A percentile compares a stretch with the other conserved stretches of the same genome.
Evolutionary conservation across 2,113 vertebrate genomes (phyloP).

Genomic region (Amazona vittata): DNA sequence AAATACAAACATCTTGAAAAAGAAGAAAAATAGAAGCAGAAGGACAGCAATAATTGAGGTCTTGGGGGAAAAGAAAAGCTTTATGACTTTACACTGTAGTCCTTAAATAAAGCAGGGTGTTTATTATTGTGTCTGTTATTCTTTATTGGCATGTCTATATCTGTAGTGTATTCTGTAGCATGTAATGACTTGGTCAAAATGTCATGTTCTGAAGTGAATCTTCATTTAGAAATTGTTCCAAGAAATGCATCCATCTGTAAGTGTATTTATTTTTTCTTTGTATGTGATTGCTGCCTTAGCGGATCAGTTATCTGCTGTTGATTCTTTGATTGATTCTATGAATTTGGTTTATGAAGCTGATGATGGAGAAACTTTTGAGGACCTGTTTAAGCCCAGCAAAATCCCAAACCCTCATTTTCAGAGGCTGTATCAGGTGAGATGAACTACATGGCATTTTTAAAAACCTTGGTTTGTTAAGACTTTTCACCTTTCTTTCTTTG

Average conservation of each 20-base stretch:
- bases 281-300: constrained; percentile 68
- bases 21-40: background rate
- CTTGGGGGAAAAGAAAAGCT: background rate
- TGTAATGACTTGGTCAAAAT: background rate
- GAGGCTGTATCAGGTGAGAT: constrained; percentile 91
- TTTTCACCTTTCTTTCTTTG: background rate
- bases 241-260: background rate
- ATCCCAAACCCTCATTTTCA: constrained; percentile 94
- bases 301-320: constrained; percentile 85
- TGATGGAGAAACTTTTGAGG: constrained; percentile 76
- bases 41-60: background rate
- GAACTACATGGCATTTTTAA: background rate
- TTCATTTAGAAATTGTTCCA: constrained; percentile 1
- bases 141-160: background rate
- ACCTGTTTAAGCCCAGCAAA: constrained; percentile 86
- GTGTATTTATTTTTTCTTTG: constrained; percentile 8
- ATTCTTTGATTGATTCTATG: constrained; percentile 92
- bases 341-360: constrained; percentile 84
- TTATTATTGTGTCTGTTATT: background rate
- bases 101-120: constrained; percentile 11
- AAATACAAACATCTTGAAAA: constrained; percentile 42
- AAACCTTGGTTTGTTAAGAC: background rate
- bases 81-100: background rate
- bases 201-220: background rate
- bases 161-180: background rate